Evolutionary conservation across 2,113 vertebrate species (phyloP), one percentile per base, ranked within the genome.

Genomic region (Oceanodroma tethys): DNA sequence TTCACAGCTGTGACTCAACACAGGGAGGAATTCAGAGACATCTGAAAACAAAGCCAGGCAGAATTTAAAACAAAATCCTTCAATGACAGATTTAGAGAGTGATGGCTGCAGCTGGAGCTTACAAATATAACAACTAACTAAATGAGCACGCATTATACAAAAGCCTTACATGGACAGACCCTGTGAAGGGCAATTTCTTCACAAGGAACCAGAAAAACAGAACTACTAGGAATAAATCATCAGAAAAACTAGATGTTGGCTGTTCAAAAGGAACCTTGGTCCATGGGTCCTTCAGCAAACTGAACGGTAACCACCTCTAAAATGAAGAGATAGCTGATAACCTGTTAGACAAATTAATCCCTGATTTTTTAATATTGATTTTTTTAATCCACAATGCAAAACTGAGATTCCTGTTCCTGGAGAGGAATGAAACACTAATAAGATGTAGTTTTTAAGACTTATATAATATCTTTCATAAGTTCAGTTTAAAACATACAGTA

Each of bases 51-150:
- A 95, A 96, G 81, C 58, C 91, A 94, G 59, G 63, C 89, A 96
- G 87, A 97, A 85, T 96, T 96, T 95, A 97, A 95, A 97, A 95
- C 86, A 97, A 97, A 97, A 96, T 97, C 94, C 86, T 96, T 95
- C 95, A 95, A 23, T 82, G 95, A 95, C 94, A 95, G 78, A 88
- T 96, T 94, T 90, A 90, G 84, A 93, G 95, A 97, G 74, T 88
- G 86, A 96, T 90, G 81, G 96, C 72, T 92, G 87, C 95, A 97
- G 89, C 96, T 97, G 95, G 93, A 97, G 38, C 70, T 96, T 81
- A 70, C 78, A 95, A 93, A 95, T 91, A 95, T 72, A 94, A 89
- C 65, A 67, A 75, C 78, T 74, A 82, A 89, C 72, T 36, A 85
- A 95, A 92, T 52, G 60, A 90, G 36, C 38, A 66, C 22, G 42